Base-by-base conservation (phyloP, 1,140 invertebrate species). In the Lepidurus apus region DNA sequence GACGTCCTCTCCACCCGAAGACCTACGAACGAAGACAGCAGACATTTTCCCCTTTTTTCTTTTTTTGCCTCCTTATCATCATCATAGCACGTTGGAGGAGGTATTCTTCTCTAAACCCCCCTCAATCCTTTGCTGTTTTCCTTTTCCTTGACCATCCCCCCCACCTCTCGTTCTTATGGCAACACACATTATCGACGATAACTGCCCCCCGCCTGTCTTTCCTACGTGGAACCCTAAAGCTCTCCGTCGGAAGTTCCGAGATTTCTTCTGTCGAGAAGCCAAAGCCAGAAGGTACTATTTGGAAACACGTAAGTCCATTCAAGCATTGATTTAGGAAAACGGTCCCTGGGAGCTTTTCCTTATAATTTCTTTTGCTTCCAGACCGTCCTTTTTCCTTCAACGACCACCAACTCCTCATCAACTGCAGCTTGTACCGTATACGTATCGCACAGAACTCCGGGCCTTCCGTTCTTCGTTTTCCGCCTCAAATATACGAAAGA, bases 1-100 rank as follows among this genome's bases (percentile, higher is more conserved):
- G 53, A 65, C 53, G 53, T 65, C 53, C 53, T 65, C 53, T 65
- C 21, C 53, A 65, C 53, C 53, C 53, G 17, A 65, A n/a, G 53
- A 65, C 53, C 53, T 65, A 65, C 21, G 53, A 65, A 8, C 53
- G 53, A 65, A 13, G 53, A 65, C 13, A 21, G 53, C 13, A 21
- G 53, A 65, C n/a, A 7, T 65, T 65, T 21, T 21, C 21, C 21
- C 13, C 21, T 10, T 65, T 65, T 13, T 65, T 65, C n/a, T 17
- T 13, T 65, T 65, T 65, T 65, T 65, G 17, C 53, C 53, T n/a
- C 17, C 53, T 65, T 7, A 17, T 21, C 9, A n/a, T 65, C 53
- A 65, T 65, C 17, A 65, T 21, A 10, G 17, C 53, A 65, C 53
- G 13, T 65, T 13, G 13, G 21, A 65, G 21, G 53, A 65, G 21